phyloP scores from a whole-genome alignment of 1,140 invertebrate genomes.

The Eurosta solidaginis region DNA sequence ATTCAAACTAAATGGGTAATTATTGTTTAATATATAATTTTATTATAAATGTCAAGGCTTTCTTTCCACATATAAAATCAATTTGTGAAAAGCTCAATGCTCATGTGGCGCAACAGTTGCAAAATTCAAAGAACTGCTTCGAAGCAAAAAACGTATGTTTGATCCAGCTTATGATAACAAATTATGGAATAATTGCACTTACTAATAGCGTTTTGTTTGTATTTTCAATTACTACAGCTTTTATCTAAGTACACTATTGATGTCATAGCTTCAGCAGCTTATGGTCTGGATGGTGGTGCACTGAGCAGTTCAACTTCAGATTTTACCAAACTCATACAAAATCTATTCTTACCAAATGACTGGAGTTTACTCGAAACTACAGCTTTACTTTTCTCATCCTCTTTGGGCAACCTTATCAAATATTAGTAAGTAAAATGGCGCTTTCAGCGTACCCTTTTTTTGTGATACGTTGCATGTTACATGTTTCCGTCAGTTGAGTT shows the following conservation, averaged over 20 bases:
- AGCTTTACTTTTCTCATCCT: slow-evolving; percentile 41
- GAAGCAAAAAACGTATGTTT: slow-evolving; percentile 42
- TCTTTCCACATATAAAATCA: neutral
- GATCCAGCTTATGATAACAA: neutral
- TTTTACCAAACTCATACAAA: slow-evolving; percentile 37
- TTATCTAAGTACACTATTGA: slow-evolving; percentile 43
- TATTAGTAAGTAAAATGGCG: slow-evolving; percentile 44
- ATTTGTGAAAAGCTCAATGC: neutral
- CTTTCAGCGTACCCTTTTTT: no score
- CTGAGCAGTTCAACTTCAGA: slow-evolving; percentile 27
- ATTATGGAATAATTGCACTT: neutral
- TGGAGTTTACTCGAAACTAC: slow-evolving; percentile 45
- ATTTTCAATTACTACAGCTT: slow-evolving; percentile 15
- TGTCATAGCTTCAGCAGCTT: slow-evolving; percentile 44
- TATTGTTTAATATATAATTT: no score
- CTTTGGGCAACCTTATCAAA: slow-evolving; percentile 34
- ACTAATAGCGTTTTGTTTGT: neutral
- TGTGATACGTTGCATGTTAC: no score
- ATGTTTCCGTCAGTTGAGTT: no score
- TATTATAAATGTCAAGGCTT: neutral
- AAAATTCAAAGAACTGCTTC: neutral
- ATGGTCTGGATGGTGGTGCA: slow-evolving; percentile 42
- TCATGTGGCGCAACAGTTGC: neutral
- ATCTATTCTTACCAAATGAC: slow-evolving; percentile 40
- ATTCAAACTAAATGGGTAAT: neutral